These are phyloP conservation scores for Trachelipus rathkii DNA, from an alignment of 1,140 invertebrate genomes.

Conservation along the genomic window DNA sequence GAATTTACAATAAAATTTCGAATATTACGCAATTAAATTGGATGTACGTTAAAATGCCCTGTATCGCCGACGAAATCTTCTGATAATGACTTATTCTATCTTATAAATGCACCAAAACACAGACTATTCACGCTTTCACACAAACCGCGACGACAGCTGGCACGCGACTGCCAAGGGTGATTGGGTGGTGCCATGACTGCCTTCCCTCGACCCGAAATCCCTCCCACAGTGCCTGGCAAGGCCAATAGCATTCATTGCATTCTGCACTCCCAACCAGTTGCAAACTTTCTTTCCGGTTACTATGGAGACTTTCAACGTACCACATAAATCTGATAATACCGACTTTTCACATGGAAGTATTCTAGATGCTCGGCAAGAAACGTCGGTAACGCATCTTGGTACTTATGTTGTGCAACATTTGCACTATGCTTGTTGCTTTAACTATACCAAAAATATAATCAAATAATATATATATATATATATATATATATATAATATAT, in stretches of 20 bases:
- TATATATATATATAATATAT: conserved; percentile 15
- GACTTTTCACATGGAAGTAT: not conserved
- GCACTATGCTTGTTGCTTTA: too few relatives aligned
- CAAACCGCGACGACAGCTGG: conserved; percentile 6
- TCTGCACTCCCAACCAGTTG: conserved; percentile 10
- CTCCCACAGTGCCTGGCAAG: conserved; percentile 1
- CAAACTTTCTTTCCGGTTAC: not conserved
- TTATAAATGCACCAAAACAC: conserved; percentile 2
- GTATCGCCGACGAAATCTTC: not conserved
- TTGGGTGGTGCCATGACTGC: not conserved
- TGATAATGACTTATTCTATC: not conserved
- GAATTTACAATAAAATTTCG: not conserved
- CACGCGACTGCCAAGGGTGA: conserved; percentile 1
- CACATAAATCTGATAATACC: conserved; percentile 4
- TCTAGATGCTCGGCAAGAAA: not conserved
- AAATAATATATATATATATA: not conserved
- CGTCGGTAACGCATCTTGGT: not conserved
- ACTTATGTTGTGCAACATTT: not conserved
- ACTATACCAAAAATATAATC: too few relatives aligned
- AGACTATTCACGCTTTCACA: not conserved
- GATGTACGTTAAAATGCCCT: not conserved
- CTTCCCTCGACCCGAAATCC: conserved; percentile 7
- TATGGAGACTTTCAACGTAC: not conserved
- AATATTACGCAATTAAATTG: too few relatives aligned
- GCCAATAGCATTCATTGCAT: conserved; percentile 3